Conservation (phyloP, 2,888 invertebrate species). For the Acanthosepion lycidas region DNA sequence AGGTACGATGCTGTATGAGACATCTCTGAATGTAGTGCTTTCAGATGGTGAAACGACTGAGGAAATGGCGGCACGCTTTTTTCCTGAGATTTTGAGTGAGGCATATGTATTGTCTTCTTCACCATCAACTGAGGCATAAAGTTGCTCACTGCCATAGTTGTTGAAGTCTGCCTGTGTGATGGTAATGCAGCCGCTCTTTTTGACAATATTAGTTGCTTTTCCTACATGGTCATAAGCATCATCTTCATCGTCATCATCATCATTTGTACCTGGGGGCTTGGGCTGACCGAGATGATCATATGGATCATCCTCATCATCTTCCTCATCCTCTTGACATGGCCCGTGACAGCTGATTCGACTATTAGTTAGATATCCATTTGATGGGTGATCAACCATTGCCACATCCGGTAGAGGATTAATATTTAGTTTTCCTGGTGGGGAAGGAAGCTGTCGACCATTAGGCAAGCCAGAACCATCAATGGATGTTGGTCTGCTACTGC, state of each 20-base stretch:
- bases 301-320: neutral
- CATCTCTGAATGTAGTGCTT: neutral
- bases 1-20: constrained; percentile 42
- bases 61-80: neutral
- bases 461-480: constrained; percentile 46
- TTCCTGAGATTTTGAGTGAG: neutral
- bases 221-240: constrained; percentile 48
- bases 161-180: constrained; percentile 38
- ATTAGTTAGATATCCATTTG: neutral
- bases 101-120: constrained; percentile 47
- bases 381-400: constrained; percentile 2
- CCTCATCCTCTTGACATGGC: neutral
- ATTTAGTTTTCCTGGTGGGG: constrained; percentile 35
- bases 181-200: constrained; percentile 39
- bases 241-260: constrained; percentile 53
- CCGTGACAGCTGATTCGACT: constrained; percentile 39
- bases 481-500: constrained; percentile 46
- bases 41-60: neutral
- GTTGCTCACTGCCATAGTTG: constrained; percentile 42
- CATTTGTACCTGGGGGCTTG: constrained; percentile 49
- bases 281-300: constrained; percentile 43
- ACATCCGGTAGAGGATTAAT: neutral
- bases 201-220: neutral
- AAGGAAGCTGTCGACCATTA: constrained; percentile 47
- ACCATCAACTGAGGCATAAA: constrained; percentile 48